Conservation (phyloP, 2,797 vertebrate species). For the Orientallactaga sibirica region DNA sequence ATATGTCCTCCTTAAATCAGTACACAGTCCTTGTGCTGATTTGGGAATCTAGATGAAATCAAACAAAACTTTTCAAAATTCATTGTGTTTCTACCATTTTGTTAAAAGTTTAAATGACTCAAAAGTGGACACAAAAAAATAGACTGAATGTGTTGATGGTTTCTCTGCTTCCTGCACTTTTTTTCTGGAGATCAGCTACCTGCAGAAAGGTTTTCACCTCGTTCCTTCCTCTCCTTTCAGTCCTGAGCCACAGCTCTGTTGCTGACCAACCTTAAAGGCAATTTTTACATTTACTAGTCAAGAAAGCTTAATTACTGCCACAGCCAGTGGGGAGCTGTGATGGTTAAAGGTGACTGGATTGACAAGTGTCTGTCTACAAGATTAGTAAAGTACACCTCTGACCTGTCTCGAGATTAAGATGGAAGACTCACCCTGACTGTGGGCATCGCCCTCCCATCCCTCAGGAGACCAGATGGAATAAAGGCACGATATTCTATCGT, state of each 20-base stretch:
- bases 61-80: not conserved
- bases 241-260: not conserved
- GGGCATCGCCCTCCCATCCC: no score
- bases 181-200: not conserved
- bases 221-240: not conserved
- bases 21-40: not conserved
- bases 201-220: not conserved
- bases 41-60: not conserved
- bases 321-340: not conserved
- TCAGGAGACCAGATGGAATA: not conserved
- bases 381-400: not conserved
- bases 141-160: not conserved
- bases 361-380: not conserved
- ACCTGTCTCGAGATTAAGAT: no score
- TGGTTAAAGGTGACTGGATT: not conserved
- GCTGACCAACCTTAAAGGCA: not conserved
- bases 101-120: conserved; percentile 18
- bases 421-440: not conserved
- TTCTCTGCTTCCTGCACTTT: not conserved
- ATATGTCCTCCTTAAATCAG: not conserved
- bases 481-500: no score
- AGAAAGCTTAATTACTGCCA: not conserved
- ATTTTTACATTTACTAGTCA: not conserved
- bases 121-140: not conserved
- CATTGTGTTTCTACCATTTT: not conserved